Conservation (phyloP, 2,797 vertebrate species). For the Heterohyrax brucei region DNA sequence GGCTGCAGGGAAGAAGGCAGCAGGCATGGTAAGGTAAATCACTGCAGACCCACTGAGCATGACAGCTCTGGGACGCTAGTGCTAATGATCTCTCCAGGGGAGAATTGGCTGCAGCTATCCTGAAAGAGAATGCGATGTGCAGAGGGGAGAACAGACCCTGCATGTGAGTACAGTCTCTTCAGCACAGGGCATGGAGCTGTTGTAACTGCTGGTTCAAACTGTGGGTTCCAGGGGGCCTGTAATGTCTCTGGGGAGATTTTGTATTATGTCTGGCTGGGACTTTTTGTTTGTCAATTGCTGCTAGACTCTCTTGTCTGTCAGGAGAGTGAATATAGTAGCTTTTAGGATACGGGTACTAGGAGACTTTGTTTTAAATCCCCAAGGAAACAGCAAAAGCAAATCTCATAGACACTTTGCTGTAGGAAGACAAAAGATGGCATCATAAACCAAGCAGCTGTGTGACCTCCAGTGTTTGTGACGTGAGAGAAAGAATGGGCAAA, state of each 20-base stretch:
- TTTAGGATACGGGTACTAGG: conserved; percentile 44
- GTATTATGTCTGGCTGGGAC: neutral
- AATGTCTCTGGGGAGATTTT: neutral
- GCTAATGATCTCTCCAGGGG: conserved; percentile 30
- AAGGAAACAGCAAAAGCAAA: conserved; percentile 71
- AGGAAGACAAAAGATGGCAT: conserved; percentile 36
- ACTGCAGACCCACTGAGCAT: conserved; percentile 48
- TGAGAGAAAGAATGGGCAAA: conserved; percentile 10
- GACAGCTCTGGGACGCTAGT: conserved; percentile 65
- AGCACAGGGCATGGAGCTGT: conserved; percentile 43
- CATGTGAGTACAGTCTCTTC: conserved; percentile 75
- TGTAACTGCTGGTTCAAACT: neutral
- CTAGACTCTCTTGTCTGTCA: conserved; percentile 57
- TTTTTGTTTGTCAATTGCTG: conserved; percentile 69
- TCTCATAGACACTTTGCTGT: conserved; percentile 18
- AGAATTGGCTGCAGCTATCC: conserved; percentile 12
- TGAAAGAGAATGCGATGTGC: neutral
- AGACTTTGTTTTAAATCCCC: conserved; percentile 51
- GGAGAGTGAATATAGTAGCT: conserved; percentile 50
- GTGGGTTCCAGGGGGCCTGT: neutral
- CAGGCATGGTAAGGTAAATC: neutral
- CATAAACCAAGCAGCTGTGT: conserved; percentile 1
- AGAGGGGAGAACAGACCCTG: conserved; percentile 25
- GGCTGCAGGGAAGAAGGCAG: conserved; percentile 58
- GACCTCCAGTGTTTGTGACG: conserved; percentile 15